Conservation (phyloP, 2,113 vertebrate genomes). For the Xiphophorus maculatus region DNA sequence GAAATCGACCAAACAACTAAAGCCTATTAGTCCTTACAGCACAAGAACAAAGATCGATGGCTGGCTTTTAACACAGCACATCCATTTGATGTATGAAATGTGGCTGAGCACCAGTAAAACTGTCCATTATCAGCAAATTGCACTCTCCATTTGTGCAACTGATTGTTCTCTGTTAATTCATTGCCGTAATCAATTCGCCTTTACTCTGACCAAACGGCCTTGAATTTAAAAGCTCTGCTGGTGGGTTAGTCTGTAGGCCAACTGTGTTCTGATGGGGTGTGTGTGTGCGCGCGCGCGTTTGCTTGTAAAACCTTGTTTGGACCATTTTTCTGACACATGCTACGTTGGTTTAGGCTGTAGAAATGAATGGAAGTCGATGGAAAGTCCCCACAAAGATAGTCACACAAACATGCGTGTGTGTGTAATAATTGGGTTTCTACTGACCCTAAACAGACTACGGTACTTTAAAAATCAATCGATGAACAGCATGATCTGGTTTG, state of each 20-base stretch:
- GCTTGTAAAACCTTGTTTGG: neutral
- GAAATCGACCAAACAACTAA: conserved; percentile 19
- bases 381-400: too few species aligned
- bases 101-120: conserved; percentile 47
- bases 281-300: neutral
- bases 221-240: conserved; percentile 70
- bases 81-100: conserved; percentile 28
- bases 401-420: neutral
- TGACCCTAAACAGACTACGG: conserved; percentile 34
- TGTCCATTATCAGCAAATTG: conserved; percentile 58
- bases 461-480: conserved; percentile 49
- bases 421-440: conserved; percentile 49
- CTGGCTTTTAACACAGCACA: conserved; percentile 26
- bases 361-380: too few species aligned
- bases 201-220: conserved; percentile 55
- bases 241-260: conserved; percentile 49
- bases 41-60: conserved; percentile 37
- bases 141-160: conserved; percentile 61
- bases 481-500: conserved; percentile 8
- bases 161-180: conserved; percentile 56
- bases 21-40: conserved; percentile 2
- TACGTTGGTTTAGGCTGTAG: too few species aligned
- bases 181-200: conserved; percentile 58
- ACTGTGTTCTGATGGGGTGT: conserved; percentile 30
- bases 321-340: too few species aligned